Evolutionary conservation across 2,113 vertebrate species (phyloP), one percentile per base, ranked within the genome.

Genomic region (Pluvialis apricaria): DNA sequence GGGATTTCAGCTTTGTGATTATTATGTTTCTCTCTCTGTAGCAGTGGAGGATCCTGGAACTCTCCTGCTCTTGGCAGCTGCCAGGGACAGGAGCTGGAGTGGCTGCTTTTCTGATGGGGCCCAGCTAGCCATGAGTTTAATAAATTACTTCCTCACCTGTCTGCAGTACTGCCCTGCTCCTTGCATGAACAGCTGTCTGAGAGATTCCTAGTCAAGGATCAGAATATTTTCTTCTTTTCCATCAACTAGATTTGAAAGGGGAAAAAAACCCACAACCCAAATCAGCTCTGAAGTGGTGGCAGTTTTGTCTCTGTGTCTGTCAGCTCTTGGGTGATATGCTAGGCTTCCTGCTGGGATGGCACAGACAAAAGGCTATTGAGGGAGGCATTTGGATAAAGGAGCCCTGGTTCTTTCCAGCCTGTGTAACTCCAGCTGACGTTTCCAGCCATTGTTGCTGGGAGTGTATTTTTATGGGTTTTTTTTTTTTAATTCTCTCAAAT

Each of bases 381-480:
- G 91, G 83, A 95, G 72, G 36, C 44, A 34, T 90, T 82, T 94
- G 93, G 61, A 75, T 84, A n/a, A 91, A 88, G 42, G n/a, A 94
- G 45, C 29, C 10, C 64, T 86, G 64, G 17, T 88, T 94, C 80
- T 73, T 94, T 77, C 62, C 71, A 90, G 79, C 49, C 40, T 72
- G 4, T 82, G 66, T 57, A 90, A 69, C 75, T 93, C 31, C 87
- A 80, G 82, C 18, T 92, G 91, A 77, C 0, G 2, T 77, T 88
- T 92, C 86, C 86, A 95, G 64, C 54, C 51, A n/a, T 92, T 94
- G 94, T 86, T 88, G 36, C 76, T 86, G 72, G 55, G 40, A 94
- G 36, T 28, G 58, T 80, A 29, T 80, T 95, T 93, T 93, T 87
- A 36, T 45, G 18, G 19, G 9, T 1, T 26, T 55, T 18, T 38